phyloP scores from a whole-genome alignment of 2,797 vertebrate species.

The Arrhamphus sclerolepis region DNA sequence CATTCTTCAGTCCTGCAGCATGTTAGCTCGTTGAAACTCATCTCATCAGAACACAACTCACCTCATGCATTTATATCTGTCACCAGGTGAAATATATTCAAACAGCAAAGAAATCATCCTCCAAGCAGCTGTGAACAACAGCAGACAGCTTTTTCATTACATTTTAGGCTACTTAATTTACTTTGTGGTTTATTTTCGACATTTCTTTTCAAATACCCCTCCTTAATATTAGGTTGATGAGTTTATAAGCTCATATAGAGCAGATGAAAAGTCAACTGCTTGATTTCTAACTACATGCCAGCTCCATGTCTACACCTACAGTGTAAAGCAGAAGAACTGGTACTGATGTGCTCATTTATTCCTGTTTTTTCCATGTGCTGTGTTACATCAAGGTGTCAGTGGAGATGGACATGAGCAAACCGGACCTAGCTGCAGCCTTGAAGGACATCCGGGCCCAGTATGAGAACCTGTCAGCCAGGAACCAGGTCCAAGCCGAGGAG shows the following conservation, averaged over 20 bases:
- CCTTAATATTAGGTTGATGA: no score
- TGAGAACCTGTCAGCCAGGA: slow-evolving; percentile 81
- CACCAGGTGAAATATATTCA: no score
- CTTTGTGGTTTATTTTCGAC: no score
- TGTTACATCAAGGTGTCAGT: slow-evolving; percentile 75
- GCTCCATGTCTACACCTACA: neutral
- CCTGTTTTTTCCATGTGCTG: neutral
- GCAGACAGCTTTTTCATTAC: no score
- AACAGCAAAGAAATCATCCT: no score
- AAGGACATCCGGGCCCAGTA: slow-evolving; percentile 85
- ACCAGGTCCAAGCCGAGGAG: slow-evolving; percentile 84
- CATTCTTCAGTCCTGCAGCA: slow-evolving; percentile 49
- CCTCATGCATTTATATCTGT: slow-evolving; percentile 23
- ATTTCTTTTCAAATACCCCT: no score
- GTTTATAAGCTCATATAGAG: no score
- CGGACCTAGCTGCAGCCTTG: slow-evolving; percentile 82
- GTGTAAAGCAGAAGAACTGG: neutral
- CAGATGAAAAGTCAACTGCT: no score
- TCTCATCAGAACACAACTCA: slow-evolving; percentile 20
- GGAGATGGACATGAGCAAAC: slow-evolving; percentile 84
- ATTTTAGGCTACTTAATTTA: no score
- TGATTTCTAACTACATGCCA: neutral
- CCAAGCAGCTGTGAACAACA: no score
- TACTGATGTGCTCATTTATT: neutral
- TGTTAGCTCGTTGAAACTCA: slow-evolving; percentile 12